Conservation (phyloP, 2,888 invertebrate species). For the Sphaerophoria taeniata region DNA sequence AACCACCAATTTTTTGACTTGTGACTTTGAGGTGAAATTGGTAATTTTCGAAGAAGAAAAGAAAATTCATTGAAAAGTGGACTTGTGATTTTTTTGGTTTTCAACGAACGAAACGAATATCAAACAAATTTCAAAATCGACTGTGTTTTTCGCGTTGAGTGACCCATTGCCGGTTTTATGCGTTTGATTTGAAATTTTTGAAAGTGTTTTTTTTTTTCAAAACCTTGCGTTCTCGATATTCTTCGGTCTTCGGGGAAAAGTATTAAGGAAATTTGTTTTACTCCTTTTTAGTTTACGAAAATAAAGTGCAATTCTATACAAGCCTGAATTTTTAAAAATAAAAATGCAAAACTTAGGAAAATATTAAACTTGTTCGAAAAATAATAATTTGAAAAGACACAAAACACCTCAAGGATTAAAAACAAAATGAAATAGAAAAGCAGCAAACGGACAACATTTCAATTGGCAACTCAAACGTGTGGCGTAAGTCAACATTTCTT, state of each 20-base stretch:
- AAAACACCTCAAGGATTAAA: constrained; percentile 20
- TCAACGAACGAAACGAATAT: not conserved
- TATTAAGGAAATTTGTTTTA: not conserved
- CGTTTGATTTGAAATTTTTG: not conserved
- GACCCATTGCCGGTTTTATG: constrained; percentile 19
- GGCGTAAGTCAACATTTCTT: constrained; percentile 18
- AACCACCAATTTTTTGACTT: constrained; percentile 52
- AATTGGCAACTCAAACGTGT: constrained; percentile 3
- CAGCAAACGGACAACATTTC: not conserved
- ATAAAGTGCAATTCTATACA: constrained; percentile 21
- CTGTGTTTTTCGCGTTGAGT: not conserved
- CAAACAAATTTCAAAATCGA: not conserved
- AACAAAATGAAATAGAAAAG: constrained; percentile 18
- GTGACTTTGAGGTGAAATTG: constrained; percentile 28
- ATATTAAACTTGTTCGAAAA: not conserved
- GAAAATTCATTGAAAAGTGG: not conserved
- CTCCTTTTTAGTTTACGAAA: not conserved
- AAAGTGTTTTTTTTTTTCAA: constrained; percentile 7
- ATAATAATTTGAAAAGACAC: constrained; percentile 9
- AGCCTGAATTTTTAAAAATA: constrained; percentile 11
- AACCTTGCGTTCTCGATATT: not conserved
- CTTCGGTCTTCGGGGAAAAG: not conserved
- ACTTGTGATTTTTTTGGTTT: constrained; percentile 7
- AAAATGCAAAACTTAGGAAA: constrained; percentile 15
- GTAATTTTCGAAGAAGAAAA: not conserved